Percentiles rank a stretch among this genome's conserved stretches.
phyloP scores from a whole-genome alignment of 2,888 invertebrate genomes.

The Phasia obesa region DNA sequence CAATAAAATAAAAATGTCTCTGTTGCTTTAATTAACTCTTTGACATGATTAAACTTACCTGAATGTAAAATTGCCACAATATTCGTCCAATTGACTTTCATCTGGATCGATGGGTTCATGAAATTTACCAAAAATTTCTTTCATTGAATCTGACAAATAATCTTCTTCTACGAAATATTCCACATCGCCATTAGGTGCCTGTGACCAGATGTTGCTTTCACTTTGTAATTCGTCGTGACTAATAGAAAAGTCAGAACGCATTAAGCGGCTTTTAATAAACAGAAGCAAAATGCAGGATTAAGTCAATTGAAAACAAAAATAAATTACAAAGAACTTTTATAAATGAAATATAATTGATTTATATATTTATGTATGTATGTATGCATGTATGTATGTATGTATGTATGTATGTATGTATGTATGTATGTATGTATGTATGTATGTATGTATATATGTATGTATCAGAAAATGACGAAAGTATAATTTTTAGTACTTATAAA shows the following conservation, averaged over 20 bases:
- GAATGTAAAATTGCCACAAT: slow-evolving; percentile 84
- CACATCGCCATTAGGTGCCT: slow-evolving; percentile 21
- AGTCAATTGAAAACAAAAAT: neutral
- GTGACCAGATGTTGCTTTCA: slow-evolving; percentile 47
- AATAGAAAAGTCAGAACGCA: slow-evolving; percentile 68
- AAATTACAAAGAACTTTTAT: too few relatives aligned
- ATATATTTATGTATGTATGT: too few relatives aligned
- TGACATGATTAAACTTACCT: slow-evolving; percentile 75
- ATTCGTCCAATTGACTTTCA: slow-evolving; percentile 82
- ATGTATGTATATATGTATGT: too few relatives aligned
- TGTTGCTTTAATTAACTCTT: neutral
- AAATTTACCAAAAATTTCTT: slow-evolving; percentile 79
- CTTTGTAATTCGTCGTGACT: slow-evolving; percentile 56
- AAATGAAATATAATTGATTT: too few relatives aligned
- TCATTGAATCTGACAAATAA: slow-evolving; percentile 76
- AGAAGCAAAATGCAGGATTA: neutral
- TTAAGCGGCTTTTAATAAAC: slow-evolving; percentile 65
- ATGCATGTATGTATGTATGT: too few relatives aligned
- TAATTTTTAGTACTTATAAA: too few relatives aligned
- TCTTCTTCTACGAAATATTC: slow-evolving; percentile 74
- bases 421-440: too few relatives aligned
- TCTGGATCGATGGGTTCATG: slow-evolving; percentile 83
- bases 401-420: too few relatives aligned
- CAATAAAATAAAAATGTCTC: neutral
- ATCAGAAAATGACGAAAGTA: too few relatives aligned